Evolutionary conservation across 1,140 invertebrate genomes (phyloP), one percentile per base, ranked within the genome.

Genomic region (Anastatus disparis): DNA sequence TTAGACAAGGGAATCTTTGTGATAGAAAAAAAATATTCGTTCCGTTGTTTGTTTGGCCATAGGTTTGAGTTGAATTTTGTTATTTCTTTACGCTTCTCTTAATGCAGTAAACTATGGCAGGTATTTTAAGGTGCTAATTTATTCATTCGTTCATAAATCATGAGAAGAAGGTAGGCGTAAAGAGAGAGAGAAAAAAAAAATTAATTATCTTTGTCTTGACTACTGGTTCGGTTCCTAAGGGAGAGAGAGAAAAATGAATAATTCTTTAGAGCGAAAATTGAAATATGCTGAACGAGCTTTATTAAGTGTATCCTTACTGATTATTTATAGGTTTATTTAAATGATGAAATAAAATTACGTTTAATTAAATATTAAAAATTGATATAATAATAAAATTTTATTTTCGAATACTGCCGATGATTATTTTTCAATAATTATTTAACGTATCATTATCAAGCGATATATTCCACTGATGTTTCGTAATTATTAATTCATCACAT

Each of bases 71-170:
- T 46, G 24, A 42, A 46, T 38, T 64, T 27, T 55, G 35, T 20
- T n/a, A n/a, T n/a, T 17, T 13, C 17, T 65, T 65, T 48, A 53
- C 66, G 52, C 52, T 52, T 52, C 26, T 55, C 44, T 61, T 61
- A 61, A 59, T 67, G 38, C 64, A n/a, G 12, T 22, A 17, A 61
- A 42, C 59, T 26, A 56, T n/a, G n/a, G 26, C 61, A 58, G 53
- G 69, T 59, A 64, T 40, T 59, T 64, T n/a, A 26, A 71, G 62
- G 70, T 71, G 61, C 62, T 71, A 71, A 71, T 71, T 65, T 71
- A 71, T 71, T 71, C 70, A 71, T 71, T 40, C 62, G 55, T 42
- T 65, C 62, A 58, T 71, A 71, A 71, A 71, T 71, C 70, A 71
- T 22, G 53, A n/a, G n/a, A n/a, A 4, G 12, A 31, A 29, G 22